Conservation (phyloP, 2,113 vertebrate genomes). For the Scytalopus superciliaris region DNA sequence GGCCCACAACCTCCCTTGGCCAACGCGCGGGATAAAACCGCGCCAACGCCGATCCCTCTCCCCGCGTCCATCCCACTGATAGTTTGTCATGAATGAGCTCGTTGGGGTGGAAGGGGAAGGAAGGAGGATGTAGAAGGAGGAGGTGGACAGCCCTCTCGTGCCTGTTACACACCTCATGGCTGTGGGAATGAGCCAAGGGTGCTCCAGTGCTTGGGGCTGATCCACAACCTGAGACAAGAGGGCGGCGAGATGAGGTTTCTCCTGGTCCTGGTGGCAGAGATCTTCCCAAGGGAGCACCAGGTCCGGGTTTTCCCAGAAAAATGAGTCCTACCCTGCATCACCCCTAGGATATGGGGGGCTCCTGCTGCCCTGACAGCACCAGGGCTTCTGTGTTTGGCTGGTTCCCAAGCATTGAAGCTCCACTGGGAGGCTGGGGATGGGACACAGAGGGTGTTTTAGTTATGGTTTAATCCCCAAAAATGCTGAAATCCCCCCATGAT, state of each 20-base stretch:
- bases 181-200: neutral
- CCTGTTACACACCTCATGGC: neutral
- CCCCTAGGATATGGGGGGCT: neutral
- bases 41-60: neutral
- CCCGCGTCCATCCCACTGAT: neutral
- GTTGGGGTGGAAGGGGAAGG: neutral
- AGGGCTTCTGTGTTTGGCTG: neutral
- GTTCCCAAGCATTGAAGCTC: neutral
- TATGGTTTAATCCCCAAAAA: neutral
- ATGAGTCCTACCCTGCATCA: neutral
- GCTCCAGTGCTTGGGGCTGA: neutral
- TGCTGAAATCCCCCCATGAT: neutral
- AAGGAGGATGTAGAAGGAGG: neutral
- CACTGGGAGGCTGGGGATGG: neutral
- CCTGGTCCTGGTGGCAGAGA: neutral
- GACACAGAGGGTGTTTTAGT: neutral
- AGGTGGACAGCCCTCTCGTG: neutral
- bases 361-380: neutral
- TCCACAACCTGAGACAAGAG: accelerated
- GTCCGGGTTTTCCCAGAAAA: neutral
- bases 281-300: neutral
- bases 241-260: neutral
- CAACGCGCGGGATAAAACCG: accelerated
- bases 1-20: neutral
- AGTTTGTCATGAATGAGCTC: constrained; percentile 40